These are phyloP conservation scores for Macrophya annulata DNA, from an alignment of 2,888 invertebrate genomes.

Conservation along the genomic window DNA sequence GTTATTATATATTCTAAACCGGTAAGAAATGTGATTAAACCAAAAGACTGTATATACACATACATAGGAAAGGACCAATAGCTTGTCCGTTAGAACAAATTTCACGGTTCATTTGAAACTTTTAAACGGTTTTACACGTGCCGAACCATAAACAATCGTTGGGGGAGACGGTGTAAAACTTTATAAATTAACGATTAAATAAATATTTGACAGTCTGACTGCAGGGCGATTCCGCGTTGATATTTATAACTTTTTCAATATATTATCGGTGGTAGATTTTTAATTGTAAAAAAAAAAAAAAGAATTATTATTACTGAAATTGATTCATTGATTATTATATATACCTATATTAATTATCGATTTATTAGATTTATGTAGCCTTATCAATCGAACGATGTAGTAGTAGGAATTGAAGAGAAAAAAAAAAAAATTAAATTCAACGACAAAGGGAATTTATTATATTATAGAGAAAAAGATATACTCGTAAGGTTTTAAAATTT, in stretches of 20 bases:
- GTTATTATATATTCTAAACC: slow-evolving; percentile 1
- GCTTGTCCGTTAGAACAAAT: slow-evolving; percentile 63
- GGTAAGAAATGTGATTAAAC: slow-evolving; percentile 31
- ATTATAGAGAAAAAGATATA: neutral
- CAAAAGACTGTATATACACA: neutral
- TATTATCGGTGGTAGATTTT: too few relatives aligned
- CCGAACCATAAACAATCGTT: neutral
- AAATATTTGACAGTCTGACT: slow-evolving; percentile 29
- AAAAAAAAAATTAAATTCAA: neutral
- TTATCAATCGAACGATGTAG: too few relatives aligned
- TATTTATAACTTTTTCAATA: too few relatives aligned
- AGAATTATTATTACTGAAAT: neutral
- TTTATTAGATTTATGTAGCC: neutral
- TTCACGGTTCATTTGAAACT: slow-evolving; percentile 74
- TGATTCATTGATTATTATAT: neutral
- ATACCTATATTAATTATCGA: neutral
- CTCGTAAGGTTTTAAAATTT: slow-evolving; percentile 73
- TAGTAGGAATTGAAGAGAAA: neutral
- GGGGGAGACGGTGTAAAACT: neutral
- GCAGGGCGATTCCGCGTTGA: neutral
- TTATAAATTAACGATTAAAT: slow-evolving; percentile 44
- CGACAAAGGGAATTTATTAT: slow-evolving; percentile 9
- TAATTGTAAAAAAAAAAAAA: too few relatives aligned
- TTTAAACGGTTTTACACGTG: slow-evolving; percentile 66
- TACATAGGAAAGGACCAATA: neutral